Evolutionary conservation across 2,113 vertebrate species (phyloP).

Genomic region (Corvus hawaiiensis): DNA sequence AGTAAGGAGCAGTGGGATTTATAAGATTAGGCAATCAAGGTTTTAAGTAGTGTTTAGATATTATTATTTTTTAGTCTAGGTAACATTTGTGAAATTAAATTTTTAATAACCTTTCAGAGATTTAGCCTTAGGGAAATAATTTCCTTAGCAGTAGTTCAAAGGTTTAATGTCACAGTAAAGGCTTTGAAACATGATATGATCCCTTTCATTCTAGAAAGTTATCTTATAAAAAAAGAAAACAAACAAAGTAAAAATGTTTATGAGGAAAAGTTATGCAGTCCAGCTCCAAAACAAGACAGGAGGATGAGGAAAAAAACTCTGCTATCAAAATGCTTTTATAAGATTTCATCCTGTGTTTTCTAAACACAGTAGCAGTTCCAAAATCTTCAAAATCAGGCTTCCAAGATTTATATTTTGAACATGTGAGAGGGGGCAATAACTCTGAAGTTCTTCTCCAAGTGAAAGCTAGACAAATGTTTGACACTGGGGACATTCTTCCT

Average conservation of each 20-base stretch:
- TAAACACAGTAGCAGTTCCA: not conserved
- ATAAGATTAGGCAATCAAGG: slow-evolving; percentile 34
- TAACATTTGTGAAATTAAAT: slow-evolving; percentile 66
- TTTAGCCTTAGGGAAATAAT: slow-evolving; percentile 58
- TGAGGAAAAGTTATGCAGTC: slow-evolving; percentile 24
- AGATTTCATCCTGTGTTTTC: not conserved
- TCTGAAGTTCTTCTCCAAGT: not conserved
- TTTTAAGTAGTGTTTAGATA: slow-evolving; percentile 60
- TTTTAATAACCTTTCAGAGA: slow-evolving; percentile 72
- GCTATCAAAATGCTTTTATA: not conserved
- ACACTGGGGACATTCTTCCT: not conserved
- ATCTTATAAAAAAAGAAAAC: not conserved
- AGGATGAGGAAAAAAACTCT: not conserved
- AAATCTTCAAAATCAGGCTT: not conserved
- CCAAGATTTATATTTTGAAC: not conserved
- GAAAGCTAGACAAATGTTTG: not conserved
- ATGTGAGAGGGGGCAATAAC: accelerated
- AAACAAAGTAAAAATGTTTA: slow-evolving; percentile 48
- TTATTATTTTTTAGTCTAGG: slow-evolving; percentile 7
- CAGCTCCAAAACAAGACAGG: not conserved
- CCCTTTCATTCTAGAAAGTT: slow-evolving; percentile 64
- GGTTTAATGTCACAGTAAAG: slow-evolving; percentile 63
- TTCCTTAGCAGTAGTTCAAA: slow-evolving; percentile 65
- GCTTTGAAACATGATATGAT: slow-evolving; percentile 63
- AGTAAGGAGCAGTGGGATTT: slow-evolving; percentile 46